Evolutionary conservation across 2,797 vertebrate species (phyloP).

Genomic region (Podarcis lilfordi): DNA sequence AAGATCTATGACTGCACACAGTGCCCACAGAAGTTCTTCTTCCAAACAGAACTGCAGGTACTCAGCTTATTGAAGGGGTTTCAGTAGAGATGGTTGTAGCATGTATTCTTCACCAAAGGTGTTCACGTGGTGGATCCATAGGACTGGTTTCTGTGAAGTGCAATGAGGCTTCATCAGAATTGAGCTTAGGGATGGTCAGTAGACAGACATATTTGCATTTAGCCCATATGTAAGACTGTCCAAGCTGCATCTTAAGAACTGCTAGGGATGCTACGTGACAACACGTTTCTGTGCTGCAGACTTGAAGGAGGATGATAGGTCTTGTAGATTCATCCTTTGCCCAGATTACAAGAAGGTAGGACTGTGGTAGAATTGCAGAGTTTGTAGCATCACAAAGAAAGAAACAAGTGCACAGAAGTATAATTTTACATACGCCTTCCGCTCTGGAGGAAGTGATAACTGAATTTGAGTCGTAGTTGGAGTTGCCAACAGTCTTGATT

Average conservation of each 20-base stretch:
- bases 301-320: conserved; percentile 5
- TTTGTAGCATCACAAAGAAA: conserved; percentile 1
- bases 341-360: conserved; percentile 21
- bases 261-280: conserved; percentile 12
- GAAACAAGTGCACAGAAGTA: neutral
- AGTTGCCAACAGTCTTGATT: neutral
- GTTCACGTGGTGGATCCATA: conserved; percentile 45
- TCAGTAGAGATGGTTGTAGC: conserved; percentile 37
- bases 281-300: conserved; percentile 16
- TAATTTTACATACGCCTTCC: neutral
- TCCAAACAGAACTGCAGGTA: conserved; percentile 90
- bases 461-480: neutral
- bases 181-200: conserved; percentile 14
- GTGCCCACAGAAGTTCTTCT: conserved; percentile 90
- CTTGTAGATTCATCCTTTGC: conserved; percentile 15
- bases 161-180: conserved; percentile 50
- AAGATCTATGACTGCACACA: conserved; percentile 89
- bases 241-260: conserved; percentile 30
- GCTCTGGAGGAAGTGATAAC: neutral
- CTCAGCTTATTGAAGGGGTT: conserved; percentile 37
- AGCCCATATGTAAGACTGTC: neutral
- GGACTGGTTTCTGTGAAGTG: conserved; percentile 46
- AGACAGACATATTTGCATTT: conserved; percentile 42
- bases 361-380: neutral
- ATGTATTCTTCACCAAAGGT: conserved; percentile 24